Percentiles rank a stretch among this genome's conserved stretches.
phyloP scores from a whole-genome alignment of 1,140 invertebrate genomes.

The Himalopsyche phryganea region DNA sequence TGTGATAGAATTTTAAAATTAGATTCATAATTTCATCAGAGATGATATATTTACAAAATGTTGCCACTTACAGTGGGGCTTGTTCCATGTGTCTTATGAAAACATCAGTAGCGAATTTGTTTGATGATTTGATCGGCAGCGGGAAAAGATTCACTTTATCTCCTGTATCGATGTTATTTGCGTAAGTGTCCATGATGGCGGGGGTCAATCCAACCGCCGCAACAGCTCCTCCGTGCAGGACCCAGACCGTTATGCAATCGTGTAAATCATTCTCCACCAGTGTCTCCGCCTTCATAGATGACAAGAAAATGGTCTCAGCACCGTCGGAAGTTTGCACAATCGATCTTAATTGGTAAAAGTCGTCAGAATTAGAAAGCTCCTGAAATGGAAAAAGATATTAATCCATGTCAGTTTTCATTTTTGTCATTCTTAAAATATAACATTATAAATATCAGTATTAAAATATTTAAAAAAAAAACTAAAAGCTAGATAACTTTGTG shows the following conservation, averaged over 20 bases:
- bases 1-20: constrained; percentile 20
- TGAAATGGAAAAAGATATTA: constrained; percentile 40
- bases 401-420: too few species aligned
- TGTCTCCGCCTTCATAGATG: constrained; percentile 76
- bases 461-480: too few species aligned
- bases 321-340: constrained; percentile 63
- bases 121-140: constrained; percentile 7
- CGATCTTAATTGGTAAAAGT: constrained; percentile 73
- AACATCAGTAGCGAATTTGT: constrained; percentile 69
- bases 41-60: too few species aligned
- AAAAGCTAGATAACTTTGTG: too few species aligned
- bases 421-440: too few species aligned
- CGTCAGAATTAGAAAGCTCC: constrained; percentile 64
- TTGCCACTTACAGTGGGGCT: constrained; percentile 65
- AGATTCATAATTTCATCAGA: background rate
- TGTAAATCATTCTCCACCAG: constrained; percentile 53
- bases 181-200: constrained; percentile 45
- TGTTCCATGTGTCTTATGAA: constrained; percentile 67
- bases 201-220: constrained; percentile 62
- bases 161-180: constrained; percentile 37
- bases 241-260: constrained; percentile 68
- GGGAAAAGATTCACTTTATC: too few species aligned
- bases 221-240: constrained; percentile 68
- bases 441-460: too few species aligned
- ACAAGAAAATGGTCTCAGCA: constrained; percentile 64